These are phyloP conservation scores for Thera britannica DNA, from an alignment of 2,888 invertebrate species.

Conservation along the genomic window DNA sequence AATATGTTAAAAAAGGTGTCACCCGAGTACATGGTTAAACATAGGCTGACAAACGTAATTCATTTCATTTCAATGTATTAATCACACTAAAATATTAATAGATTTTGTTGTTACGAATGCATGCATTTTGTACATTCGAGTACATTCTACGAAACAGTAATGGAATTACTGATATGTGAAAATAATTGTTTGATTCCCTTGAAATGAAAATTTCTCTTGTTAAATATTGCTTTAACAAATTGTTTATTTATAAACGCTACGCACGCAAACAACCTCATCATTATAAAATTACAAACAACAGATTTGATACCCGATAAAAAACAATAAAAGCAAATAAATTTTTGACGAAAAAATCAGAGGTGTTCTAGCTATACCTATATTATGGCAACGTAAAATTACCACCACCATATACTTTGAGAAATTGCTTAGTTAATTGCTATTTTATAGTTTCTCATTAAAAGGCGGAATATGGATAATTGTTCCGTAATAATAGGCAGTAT, in stretches of 20 bases:
- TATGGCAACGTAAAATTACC: constrained; percentile 46
- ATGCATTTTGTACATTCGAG: too few relatives aligned
- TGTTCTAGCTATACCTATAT: constrained; percentile 33
- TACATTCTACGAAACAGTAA: too few relatives aligned
- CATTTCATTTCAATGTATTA: too few relatives aligned
- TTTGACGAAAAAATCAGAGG: constrained; percentile 23
- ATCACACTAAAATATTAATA: too few relatives aligned
- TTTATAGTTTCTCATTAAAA: constrained; percentile 59
- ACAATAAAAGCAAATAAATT: constrained; percentile 36
- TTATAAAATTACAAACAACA: constrained; percentile 26
- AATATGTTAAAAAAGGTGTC: not conserved
- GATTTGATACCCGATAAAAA: constrained; percentile 30
- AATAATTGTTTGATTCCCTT: too few relatives aligned
- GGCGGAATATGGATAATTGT: constrained; percentile 52
- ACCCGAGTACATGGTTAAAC: too few relatives aligned
- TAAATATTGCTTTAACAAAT: not conserved
- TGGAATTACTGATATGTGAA: too few relatives aligned
- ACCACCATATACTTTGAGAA: constrained; percentile 48
- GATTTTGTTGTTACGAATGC: too few relatives aligned
- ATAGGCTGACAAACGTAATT: too few relatives aligned
- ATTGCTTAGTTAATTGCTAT: constrained; percentile 55
- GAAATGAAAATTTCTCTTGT: too few relatives aligned
- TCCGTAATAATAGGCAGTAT: constrained; percentile 41
- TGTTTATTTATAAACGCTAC: constrained; percentile 2
- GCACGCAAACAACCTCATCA: constrained; percentile 10